These are phyloP conservation scores for Psix sp. DNA, from an alignment of 1,140 invertebrate species.

Conservation along the genomic window DNA sequence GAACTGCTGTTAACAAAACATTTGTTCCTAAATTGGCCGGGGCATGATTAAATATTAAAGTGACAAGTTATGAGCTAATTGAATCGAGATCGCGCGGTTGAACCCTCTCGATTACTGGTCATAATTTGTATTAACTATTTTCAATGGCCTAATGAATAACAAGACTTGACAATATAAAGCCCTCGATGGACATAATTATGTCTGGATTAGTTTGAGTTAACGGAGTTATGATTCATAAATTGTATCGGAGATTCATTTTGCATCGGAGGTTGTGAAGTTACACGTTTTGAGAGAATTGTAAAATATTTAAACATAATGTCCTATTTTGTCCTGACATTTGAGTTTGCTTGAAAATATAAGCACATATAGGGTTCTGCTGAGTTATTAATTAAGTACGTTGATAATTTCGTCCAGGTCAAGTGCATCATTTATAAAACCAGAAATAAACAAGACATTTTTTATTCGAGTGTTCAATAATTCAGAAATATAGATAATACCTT, in stretches of 20 bases:
- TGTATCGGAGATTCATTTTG: too few species aligned
- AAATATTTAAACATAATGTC: too few species aligned
- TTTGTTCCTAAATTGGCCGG: constrained; percentile 25
- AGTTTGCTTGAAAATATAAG: too few species aligned
- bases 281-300: constrained; percentile 6
- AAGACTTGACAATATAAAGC: constrained; percentile 26
- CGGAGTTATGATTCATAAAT: constrained; percentile 32
- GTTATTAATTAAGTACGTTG: too few species aligned
- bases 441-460: too few species aligned
- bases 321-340: too few species aligned
- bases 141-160: constrained; percentile 40
- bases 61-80: constrained; percentile 34
- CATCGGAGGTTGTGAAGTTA: too few species aligned
- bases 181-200: constrained; percentile 47
- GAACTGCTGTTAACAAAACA: constrained; percentile 29
- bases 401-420: too few species aligned
- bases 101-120: constrained; percentile 10
- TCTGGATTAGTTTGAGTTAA: constrained; percentile 21
- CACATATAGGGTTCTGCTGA: too few species aligned
- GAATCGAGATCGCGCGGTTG: constrained; percentile 7
- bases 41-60: constrained; percentile 36
- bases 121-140: constrained; percentile 52
- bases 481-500: too few species aligned
- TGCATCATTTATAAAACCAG: too few species aligned
- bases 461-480: too few species aligned